Base-by-base conservation (phyloP, 2,888 invertebrate genomes). In the Leucoptera coffeella region DNA sequence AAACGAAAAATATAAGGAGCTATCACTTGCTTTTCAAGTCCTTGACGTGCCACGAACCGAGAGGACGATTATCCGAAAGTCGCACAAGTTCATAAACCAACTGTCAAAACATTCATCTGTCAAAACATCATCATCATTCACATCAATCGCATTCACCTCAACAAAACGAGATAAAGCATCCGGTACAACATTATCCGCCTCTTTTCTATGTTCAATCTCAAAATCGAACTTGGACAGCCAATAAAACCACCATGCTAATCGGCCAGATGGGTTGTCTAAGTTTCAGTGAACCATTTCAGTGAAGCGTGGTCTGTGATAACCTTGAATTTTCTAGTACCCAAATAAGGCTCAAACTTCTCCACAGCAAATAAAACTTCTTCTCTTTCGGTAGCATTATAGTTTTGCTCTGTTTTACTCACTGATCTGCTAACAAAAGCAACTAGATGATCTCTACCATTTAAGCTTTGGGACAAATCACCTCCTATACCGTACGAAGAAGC, bases 91-190 rank as follows among this genome's bases (percentile, higher is more conserved):
- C 14, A 14, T 24, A 24, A 3, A 24, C 24, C 9, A 24, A 12
- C 5, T 3, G 14, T 4, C 14, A 24, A n/a, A 24, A n/a, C n/a
- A n/a, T n/a, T n/a, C n/a, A n/a, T n/a, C n/a, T n/a, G n/a, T n/a
- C n/a, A n/a, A n/a, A n/a, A n/a, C n/a, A n/a, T n/a, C n/a, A n/a
- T n/a, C n/a, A n/a, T n/a, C n/a, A n/a, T n/a, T n/a, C n/a, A n/a
- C n/a, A n/a, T n/a, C n/a, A n/a, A n/a, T n/a, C n/a, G n/a, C n/a
- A n/a, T n/a, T n/a, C n/a, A n/a, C n/a, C n/a, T n/a, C n/a, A n/a
- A n/a, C n/a, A n/a, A n/a, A n/a, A n/a, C n/a, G n/a, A 12, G 27
- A 27, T 13, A 30, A 10, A 2, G 30, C 30, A 20, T 30, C 27
- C 2, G 30, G 30, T 2, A 30, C 25, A 2, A 30, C 27, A 23